Base-by-base conservation (phyloP, 2,797 vertebrate genomes). In the Anolis apletophallus region DNA sequence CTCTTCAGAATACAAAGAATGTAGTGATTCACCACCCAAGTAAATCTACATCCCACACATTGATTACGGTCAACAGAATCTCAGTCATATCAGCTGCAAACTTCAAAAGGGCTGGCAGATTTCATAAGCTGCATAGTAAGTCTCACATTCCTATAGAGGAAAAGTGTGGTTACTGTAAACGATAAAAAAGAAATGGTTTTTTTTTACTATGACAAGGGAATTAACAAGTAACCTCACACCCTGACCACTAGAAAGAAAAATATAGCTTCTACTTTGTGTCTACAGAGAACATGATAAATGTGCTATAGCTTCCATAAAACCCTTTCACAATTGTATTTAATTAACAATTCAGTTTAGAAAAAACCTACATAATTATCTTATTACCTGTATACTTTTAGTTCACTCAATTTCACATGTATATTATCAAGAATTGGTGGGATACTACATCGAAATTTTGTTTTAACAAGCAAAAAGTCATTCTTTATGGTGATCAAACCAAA, bases 371-470 rank as follows among this genome's bases (percentile, higher is more conserved):
- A 61, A 8, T 13, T 1, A 87, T 40, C 61, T 46, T 3, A 89
- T 96, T 91, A 99, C 99, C 99, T 98, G 97, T 97, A 99, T 86
- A 99, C 96, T 94, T 98, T 98, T 61, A 99, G 97, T 92, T 99
- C 97, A 88, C 98, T 99, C 90, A 99, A 95, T 72, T 94, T 98
- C 93, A 99, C 97, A 0, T 92, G 97, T 96, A 99, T 98, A 86
- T 96, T 96, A 93, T 99, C 99, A 91, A 99, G 96, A 88, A 99
- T 95, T 81, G 99, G 98, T 0, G 99, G 99, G 74, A 98, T 96
- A 83, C 89, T 96, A 40, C 91, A 92, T 4, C 94, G 90, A 11
- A 92, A 92, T 90, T 96, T 97, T 85, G 95, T 97, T n/a, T 97
- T 96, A 89, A 98, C 95, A 9, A 97, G 95, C 69, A 95, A 93